Evolutionary conservation across 2,797 vertebrate species (phyloP).

Genomic region (Gambelia wislizenii): DNA sequence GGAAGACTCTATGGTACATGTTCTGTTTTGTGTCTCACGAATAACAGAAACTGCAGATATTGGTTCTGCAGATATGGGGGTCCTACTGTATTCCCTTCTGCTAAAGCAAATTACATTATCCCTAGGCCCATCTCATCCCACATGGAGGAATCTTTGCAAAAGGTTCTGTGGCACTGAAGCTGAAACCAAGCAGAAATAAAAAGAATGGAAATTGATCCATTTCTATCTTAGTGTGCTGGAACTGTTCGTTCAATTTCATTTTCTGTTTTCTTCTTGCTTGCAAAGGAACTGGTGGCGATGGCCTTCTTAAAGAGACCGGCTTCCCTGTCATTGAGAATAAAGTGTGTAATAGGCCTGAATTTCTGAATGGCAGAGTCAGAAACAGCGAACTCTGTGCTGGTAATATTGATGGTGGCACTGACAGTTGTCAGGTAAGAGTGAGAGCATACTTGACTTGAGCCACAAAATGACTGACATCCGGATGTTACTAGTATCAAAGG

Average conservation of each 20-base stretch:
- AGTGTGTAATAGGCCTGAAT: slow-evolving; percentile 89
- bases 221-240: neutral
- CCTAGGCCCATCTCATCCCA: neutral
- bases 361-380: slow-evolving; percentile 84
- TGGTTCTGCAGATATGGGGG: no score
- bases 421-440: slow-evolving; percentile 92
- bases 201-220: neutral
- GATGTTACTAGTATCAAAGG: neutral
- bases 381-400: slow-evolving; percentile 91
- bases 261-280: neutral
- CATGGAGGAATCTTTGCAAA: neutral
- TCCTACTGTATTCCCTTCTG: no score
- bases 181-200: neutral
- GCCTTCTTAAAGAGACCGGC: slow-evolving; percentile 89
- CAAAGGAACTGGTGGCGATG: slow-evolving; percentile 84
- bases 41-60: no score
- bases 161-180: neutral
- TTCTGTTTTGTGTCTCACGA: no score
- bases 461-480: neutral
- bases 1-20: no score
- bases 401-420: slow-evolving; percentile 86
- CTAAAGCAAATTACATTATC: neutral
- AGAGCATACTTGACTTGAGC: rapidly evolving
- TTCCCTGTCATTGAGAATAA: slow-evolving; percentile 96
- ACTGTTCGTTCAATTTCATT: neutral